These are phyloP conservation scores for Aphelinus certus DNA, from an alignment of 1,140 invertebrate genomes.

Conservation along the genomic window DNA sequence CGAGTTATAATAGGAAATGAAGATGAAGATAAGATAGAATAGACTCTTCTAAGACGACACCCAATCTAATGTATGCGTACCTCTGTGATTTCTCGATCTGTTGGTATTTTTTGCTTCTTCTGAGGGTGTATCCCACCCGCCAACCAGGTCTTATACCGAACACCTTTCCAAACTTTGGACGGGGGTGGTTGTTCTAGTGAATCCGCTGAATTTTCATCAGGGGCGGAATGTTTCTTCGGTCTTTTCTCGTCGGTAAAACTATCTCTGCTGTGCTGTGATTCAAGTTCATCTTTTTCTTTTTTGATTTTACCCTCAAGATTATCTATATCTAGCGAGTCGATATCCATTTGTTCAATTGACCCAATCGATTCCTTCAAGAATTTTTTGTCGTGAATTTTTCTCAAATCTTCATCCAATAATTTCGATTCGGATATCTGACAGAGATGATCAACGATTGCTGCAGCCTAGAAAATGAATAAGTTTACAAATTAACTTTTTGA, in stretches of 20 bases:
- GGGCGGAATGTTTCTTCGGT: constrained; percentile 60
- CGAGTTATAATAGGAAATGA: too few relatives aligned
- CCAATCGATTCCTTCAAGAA: constrained; percentile 49
- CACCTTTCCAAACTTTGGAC: constrained; percentile 76
- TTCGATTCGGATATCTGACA: constrained; percentile 66
- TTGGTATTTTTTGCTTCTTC: constrained; percentile 78
- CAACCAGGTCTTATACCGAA: constrained; percentile 79
- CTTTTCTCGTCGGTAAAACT: constrained; percentile 61
- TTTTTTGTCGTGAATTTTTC: constrained; percentile 54
- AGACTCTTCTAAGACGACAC: too few relatives aligned
- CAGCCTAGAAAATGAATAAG: constrained; percentile 61
- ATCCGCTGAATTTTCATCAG: constrained; percentile 53
- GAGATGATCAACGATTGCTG: constrained; percentile 72
- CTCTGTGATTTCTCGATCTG: constrained; percentile 85
- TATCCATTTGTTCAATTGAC: constrained; percentile 42
- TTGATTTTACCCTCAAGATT: constrained; percentile 53
- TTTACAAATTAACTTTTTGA: neutral
- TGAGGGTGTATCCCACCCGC: constrained; percentile 72
- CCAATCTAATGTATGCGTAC: constrained; percentile 49
- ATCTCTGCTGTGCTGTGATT: constrained; percentile 60
- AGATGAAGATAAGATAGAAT: too few relatives aligned
- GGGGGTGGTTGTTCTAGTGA: constrained; percentile 66
- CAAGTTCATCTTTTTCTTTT: constrained; percentile 67
- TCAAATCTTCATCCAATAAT: constrained; percentile 58
- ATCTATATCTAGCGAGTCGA: constrained; percentile 47